These are phyloP conservation scores for Drosophila kanekoi DNA, from an alignment of 2,888 invertebrate genomes.

Conservation along the genomic window DNA sequence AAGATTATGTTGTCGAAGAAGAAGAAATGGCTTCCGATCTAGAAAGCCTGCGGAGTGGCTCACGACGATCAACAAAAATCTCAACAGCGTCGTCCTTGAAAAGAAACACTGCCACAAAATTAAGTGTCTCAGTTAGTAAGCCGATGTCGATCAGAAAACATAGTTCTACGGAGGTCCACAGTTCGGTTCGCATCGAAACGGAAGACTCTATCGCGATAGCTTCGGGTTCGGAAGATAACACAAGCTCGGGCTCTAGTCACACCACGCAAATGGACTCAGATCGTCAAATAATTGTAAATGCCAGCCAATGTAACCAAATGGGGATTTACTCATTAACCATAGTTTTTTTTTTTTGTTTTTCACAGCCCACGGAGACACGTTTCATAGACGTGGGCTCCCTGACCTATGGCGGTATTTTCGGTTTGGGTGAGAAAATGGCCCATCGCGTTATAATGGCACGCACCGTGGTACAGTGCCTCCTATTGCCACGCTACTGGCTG, in stretches of 20 bases:
- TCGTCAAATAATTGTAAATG: not conserved
- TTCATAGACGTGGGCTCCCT: slow-evolving; percentile 84
- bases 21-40: not conserved
- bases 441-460: slow-evolving; percentile 89
- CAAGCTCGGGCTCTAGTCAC: not conserved
- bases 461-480: slow-evolving; percentile 88
- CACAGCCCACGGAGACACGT: slow-evolving; percentile 67
- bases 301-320: not conserved
- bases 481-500: slow-evolving; percentile 90
- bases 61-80: not conserved
- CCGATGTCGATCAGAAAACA: not conserved
- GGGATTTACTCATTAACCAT: not conserved
- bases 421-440: slow-evolving; percentile 89
- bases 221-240: not conserved
- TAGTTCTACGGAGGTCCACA: not conserved
- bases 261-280: not conserved
- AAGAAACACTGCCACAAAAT: not conserved
- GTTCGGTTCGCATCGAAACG: not conserved
- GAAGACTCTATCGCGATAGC: too few species aligned
- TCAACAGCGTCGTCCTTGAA: too few species aligned
- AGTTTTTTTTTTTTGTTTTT: not conserved
- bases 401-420: slow-evolving; percentile 86
- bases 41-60: too few species aligned
- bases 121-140: not conserved
- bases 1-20: slow-evolving; percentile 7